Evolutionary conservation across 1,140 invertebrate genomes (phyloP).

Genomic region (Drosophila burlai): DNA sequence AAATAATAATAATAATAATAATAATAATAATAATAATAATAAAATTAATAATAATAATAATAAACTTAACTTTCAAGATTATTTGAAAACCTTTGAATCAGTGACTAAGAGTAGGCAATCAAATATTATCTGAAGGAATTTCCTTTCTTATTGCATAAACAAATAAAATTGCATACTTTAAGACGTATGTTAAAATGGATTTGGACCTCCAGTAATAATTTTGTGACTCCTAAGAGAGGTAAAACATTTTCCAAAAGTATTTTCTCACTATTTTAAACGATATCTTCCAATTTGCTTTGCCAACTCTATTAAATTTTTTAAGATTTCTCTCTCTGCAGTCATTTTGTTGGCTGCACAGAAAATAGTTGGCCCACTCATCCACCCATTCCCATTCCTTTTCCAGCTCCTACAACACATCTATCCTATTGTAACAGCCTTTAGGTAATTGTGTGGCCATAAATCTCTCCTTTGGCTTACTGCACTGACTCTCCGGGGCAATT

Average conservation of each 20-base stretch:
- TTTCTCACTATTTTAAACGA: neutral
- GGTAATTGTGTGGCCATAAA: constrained; percentile 73
- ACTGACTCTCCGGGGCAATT: constrained; percentile 46
- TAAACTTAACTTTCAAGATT: too few relatives aligned
- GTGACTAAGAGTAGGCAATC: too few relatives aligned
- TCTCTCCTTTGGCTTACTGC: constrained; percentile 65
- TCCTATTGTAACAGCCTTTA: constrained; percentile 44
- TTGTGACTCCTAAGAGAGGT: neutral
- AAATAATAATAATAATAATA: neutral
- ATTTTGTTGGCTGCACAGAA: constrained; percentile 10
- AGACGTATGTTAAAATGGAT: too few relatives aligned
- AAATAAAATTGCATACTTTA: too few relatives aligned
- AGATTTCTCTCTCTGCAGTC: neutral
- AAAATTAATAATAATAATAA: too few relatives aligned
- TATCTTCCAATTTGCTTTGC: neutral
- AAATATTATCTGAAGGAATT: too few relatives aligned
- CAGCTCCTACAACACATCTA: constrained; percentile 1
- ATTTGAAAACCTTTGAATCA: too few relatives aligned
- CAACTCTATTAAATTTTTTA: neutral
- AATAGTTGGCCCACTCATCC: constrained; percentile 31
- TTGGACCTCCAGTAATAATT: too few relatives aligned
- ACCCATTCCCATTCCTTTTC: neutral
- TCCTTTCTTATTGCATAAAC: too few relatives aligned
- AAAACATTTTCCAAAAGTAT: neutral
- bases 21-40: too few relatives aligned